Percentiles rank a stretch among this genome's conserved stretches.
phyloP scores from a whole-genome alignment of 2,113 vertebrate genomes.

The Dunckerocampus dactyliophorus region DNA sequence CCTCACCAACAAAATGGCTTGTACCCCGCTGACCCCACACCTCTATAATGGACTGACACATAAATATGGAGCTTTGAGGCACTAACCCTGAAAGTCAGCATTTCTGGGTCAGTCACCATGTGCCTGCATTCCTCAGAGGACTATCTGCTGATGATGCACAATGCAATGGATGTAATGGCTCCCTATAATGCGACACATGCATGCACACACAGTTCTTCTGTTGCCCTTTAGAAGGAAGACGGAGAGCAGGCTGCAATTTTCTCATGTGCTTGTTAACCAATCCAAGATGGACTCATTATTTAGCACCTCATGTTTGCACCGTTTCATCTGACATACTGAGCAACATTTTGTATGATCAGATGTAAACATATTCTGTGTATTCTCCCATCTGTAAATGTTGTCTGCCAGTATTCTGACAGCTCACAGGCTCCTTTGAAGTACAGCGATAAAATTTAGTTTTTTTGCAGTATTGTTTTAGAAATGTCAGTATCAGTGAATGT shows the following conservation, averaged over 20 bases:
- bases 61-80: slow-evolving; percentile 36
- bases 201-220: slow-evolving; percentile 3
- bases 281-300: slow-evolving; percentile 2
- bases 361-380: neutral
- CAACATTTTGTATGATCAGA: slow-evolving; percentile 3
- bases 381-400: neutral
- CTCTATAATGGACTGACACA: slow-evolving; percentile 50
- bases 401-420: neutral
- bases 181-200: slow-evolving; percentile 18
- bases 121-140: slow-evolving; percentile 22
- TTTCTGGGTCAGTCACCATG: slow-evolving; percentile 50
- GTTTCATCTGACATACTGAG: neutral
- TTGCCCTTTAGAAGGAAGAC: slow-evolving; percentile 13
- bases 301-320: neutral
- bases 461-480: slow-evolving; percentile 19
- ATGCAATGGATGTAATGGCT: slow-evolving; percentile 44
- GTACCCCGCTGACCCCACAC: slow-evolving; percentile 39
- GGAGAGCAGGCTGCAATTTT: slow-evolving; percentile 11
- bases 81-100: slow-evolving; percentile 49
- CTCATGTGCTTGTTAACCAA: neutral
- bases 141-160: slow-evolving; percentile 34
- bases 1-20: slow-evolving; percentile 28
- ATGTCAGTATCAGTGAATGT: slow-evolving; percentile 5
- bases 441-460: neutral
- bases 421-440: neutral